Base-by-base conservation (phyloP, 2,888 invertebrate species). In the Lamellibrachia columna region DNA sequence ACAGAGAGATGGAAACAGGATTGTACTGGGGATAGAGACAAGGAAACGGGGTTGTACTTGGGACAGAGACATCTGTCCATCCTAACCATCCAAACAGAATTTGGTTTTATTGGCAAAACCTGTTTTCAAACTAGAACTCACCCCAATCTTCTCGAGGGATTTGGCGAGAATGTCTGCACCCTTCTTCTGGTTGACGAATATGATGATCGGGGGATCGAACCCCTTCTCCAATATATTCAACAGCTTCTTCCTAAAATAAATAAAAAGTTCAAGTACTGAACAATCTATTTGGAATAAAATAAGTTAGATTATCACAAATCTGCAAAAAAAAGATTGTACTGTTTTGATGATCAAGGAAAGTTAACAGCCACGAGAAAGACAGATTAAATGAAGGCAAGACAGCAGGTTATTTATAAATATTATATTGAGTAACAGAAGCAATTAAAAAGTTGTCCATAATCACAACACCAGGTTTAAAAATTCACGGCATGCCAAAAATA, bases 131-230 rank as follows among this genome's bases (percentile, higher is more conserved):
- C 75, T 91, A 91, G 11, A 40, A 97, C 97, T 96, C 96, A 97
- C 97, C 22, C 99, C 98, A 95, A 99, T 97, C 97, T 99, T 99
- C 96, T 99, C 99, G 96, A 99, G 97, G 91, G 99, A 99, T 96
- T 99, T 98, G 58, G 99, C 99, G 96, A 99, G 97, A 2, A 99
- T 98, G 96, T 99, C 99, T 0, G 99, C 99, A 93, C 99, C 99
- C 97, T 99, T 99, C 98, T 99, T 99, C 97, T 99, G 99, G 97
- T 99, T 99, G 95, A 99, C 99, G 97, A 99, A 99, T 95, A 99
- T 99, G 95, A 99, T 99, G 94, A 99, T 98, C 0, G 99, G 99
- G 3, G 99, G 99, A 96, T 99, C 99, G 93, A 99, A 98, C 53
- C 98, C 98, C 53, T 95, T 93, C 92, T 98, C 98, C 90, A 99